phyloP scores from a whole-genome alignment of 2,113 vertebrate species.

The Phoxinus phoxinus region DNA sequence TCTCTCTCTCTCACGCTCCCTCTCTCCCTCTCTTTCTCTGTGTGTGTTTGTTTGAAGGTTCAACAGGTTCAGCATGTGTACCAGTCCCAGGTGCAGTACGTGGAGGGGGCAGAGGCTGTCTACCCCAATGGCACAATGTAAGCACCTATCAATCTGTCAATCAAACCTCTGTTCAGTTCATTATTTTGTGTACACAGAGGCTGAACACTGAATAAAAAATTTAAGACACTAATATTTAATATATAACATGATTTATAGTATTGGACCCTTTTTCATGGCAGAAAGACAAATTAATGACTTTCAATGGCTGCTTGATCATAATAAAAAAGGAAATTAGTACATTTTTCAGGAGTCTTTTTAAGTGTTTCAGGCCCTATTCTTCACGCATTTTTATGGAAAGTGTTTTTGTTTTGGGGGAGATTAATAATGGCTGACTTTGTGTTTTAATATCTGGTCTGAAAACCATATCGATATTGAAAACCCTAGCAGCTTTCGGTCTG shows the following conservation, averaged over 20 bases:
- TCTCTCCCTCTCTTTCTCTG: not conserved
- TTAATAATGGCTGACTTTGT: not conserved
- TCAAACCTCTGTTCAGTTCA: conserved; percentile 39
- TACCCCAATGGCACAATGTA: conserved; percentile 96
- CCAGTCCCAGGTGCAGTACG: conserved; percentile 93
- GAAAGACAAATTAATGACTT: not conserved
- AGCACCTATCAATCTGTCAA: conserved; percentile 59
- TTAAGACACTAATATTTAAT: not conserved
- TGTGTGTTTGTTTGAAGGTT: conserved; percentile 74
- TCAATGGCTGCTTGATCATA: not conserved
- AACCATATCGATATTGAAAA: not conserved
- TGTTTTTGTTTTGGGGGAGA: not conserved
- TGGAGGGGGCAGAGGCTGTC: conserved; percentile 90
- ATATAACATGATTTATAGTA: too few relatives aligned
- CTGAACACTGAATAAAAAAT: not conserved
- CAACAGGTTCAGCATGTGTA: conserved; percentile 91
- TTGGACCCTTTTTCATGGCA: not conserved
- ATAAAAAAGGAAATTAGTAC: not conserved
- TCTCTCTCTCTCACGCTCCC: too few relatives aligned
- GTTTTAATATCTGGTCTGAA: not conserved
- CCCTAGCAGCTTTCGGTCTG: not conserved
- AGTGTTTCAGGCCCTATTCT: not conserved
- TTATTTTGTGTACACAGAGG: not conserved
- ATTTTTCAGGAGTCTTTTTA: not conserved
- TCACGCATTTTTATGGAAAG: not conserved